Conservation (phyloP, 1,140 invertebrate genomes). For the Galendromus occidentalis region DNA sequence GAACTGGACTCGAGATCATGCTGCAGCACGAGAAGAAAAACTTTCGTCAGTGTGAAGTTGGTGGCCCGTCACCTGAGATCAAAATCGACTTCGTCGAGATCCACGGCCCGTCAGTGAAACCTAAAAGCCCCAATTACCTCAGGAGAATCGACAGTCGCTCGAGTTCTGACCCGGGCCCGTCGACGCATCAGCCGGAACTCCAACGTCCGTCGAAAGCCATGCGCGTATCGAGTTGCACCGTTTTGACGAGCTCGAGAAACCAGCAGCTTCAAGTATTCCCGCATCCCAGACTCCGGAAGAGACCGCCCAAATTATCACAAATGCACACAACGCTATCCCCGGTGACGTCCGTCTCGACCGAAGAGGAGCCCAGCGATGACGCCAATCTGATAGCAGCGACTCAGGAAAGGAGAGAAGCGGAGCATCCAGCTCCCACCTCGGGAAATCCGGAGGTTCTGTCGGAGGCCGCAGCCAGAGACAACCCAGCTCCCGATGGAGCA, state of each 20-base stretch:
- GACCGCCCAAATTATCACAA: background rate
- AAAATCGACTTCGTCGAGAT: background rate
- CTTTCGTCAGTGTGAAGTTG: no score
- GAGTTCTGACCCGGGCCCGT: background rate
- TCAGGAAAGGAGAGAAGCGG: no score
- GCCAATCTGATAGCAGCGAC: background rate
- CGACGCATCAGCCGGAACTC: background rate
- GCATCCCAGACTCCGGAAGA: background rate
- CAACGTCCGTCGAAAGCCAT: no score
- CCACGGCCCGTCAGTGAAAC: background rate
- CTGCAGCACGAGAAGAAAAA: no score
- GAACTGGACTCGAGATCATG: no score
- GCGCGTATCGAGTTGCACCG: no score
- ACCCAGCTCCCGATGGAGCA: no score
- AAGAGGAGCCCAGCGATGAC: background rate
- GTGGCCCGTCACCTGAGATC: background rate
- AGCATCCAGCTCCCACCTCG: no score
- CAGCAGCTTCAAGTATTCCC: background rate
- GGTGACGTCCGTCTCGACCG: background rate
- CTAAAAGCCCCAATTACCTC: background rate
- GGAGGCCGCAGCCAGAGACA: no score
- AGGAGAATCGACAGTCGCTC: background rate
- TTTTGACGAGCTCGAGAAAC: no score
- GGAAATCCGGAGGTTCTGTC: no score
- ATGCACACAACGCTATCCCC: conserved; percentile 1